Evolutionary conservation across 2,888 invertebrate genomes (phyloP), one percentile per base, ranked within the genome.

Genomic region (Chorisops tibialis): DNA sequence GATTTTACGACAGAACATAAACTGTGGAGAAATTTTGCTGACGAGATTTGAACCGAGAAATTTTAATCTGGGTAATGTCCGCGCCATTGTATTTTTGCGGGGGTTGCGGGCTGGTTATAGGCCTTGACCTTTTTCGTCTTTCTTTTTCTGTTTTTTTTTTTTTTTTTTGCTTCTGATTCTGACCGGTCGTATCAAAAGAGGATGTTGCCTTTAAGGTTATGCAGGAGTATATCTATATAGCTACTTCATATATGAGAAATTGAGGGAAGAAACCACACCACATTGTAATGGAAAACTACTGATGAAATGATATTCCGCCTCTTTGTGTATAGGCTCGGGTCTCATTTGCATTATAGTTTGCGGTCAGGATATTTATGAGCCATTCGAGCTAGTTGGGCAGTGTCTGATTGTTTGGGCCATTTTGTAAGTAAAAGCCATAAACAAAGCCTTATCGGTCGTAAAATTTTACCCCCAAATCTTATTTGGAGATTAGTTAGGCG

Each of bases 321-420:
- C 43, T 47, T 37, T 19, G 21, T 48, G 30, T 45, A 43, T 41
- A 30, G 48, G 43, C 11, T 50, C 39, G n/a, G 60, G 50, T 60
- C 62, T 64, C 59, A 64, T 64, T 64, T 64, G 60, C 64, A 64
- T 64, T 62, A 56, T 56, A 62, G 64, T 59, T 62, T 54, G 62
- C 58, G 54, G 59, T 24, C 62, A 35, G 50, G 54, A 62, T 64
- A 66, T 66, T 64, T 66, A 66, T 64, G 59, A 50, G 41, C 37
- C 41, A 60, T 38, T 49, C 16, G 47, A 19, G n/a, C 30, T 56
- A 16, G 56, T 45, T 59, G 60, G 38, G 38, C 38, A 50, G 19
- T 21, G 50, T 38, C 48, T 39, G 60, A 60, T 43, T 50, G 59
- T 60, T 41, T 16, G 50, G 60, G 38, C 38, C 49, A 24, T 56